These are phyloP conservation scores for Agelastica alni DNA, from an alignment of 2,888 invertebrate genomes.

Conservation along the genomic window DNA sequence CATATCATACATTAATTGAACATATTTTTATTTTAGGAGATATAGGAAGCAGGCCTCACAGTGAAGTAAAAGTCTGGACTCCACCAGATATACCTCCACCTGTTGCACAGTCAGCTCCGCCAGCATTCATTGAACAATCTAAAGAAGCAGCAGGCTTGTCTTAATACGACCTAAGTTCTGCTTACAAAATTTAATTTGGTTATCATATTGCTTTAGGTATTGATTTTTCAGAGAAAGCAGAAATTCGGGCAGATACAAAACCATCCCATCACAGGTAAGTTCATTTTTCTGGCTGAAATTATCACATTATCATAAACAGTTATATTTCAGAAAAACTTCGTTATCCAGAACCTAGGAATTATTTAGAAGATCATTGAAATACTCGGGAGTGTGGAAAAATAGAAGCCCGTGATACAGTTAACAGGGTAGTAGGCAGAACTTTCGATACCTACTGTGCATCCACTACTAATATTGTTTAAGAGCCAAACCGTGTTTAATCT, in stretches of 20 bases:
- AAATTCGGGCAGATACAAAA: constrained; percentile 52
- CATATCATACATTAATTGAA: neutral
- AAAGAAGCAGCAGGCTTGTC: constrained; percentile 60
- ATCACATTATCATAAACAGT: neutral
- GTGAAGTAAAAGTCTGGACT: constrained; percentile 81
- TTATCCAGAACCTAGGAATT: constrained; percentile 9
- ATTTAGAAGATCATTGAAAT: constrained; percentile 4
- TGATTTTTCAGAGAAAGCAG: constrained; percentile 54
- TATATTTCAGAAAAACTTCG: constrained; percentile 1
- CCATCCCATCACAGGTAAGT: constrained; percentile 52
- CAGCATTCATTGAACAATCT: constrained; percentile 65
- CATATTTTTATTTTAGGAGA: constrained; percentile 62
- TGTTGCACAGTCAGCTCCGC: constrained; percentile 70
- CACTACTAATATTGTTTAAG: constrained; percentile 25
- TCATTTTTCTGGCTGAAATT: neutral
- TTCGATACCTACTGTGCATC: constrained; percentile 29
- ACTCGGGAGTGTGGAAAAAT: constrained; percentile 18
- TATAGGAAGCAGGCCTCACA: constrained; percentile 81
- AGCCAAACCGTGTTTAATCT: constrained; percentile 32
- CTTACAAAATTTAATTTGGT: constrained; percentile 56
- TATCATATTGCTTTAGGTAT: constrained; percentile 57
- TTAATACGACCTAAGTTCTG: constrained; percentile 53
- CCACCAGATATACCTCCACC: constrained; percentile 67
- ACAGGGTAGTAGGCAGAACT: constrained; percentile 50
- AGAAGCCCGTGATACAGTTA: constrained; percentile 40